Conservation (phyloP, 2,888 invertebrate genomes). For the Drosophila merina region DNA sequence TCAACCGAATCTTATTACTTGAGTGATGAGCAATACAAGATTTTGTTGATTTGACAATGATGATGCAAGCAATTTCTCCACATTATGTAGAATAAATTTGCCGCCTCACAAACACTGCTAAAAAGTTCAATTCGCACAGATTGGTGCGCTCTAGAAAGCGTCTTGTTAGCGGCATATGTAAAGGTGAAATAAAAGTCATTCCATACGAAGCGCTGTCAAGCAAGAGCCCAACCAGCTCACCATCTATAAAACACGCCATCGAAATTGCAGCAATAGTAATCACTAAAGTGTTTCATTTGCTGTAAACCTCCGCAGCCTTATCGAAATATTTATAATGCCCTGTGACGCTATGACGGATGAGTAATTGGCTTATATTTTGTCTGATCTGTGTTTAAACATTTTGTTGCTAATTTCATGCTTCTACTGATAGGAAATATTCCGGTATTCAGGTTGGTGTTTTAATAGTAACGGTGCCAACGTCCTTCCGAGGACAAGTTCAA, state of each 20-base stretch:
- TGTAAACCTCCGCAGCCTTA: constrained; percentile 41
- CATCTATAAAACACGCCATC: constrained; percentile 47
- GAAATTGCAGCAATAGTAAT: constrained; percentile 61
- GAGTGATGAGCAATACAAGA: neutral
- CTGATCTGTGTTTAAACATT: constrained; percentile 11
- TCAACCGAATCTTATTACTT: neutral
- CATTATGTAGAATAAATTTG: constrained; percentile 35
- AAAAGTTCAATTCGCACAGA: constrained; percentile 28
- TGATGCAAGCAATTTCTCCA: constrained; percentile 63
- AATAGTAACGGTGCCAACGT: constrained; percentile 21
- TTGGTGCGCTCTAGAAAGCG: constrained; percentile 18
- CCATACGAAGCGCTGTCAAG: constrained; percentile 44
- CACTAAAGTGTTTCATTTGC: constrained; percentile 35
- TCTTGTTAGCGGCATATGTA: constrained; percentile 58
- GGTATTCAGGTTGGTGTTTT: neutral
- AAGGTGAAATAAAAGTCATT: constrained; percentile 78
- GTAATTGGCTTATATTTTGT: constrained; percentile 30
- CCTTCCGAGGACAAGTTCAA: constrained; percentile 47
- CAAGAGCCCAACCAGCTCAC: constrained; percentile 21
- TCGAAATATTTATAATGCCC: constrained; percentile 27
- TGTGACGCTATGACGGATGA: constrained; percentile 16
- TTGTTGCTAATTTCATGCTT: neutral
- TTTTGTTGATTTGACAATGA: constrained; percentile 28
- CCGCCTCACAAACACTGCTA: constrained; percentile 17
- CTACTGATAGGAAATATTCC: constrained; percentile 3